phyloP scores from a whole-genome alignment of 2,113 vertebrate genomes.

The Clupea harengus region DNA sequence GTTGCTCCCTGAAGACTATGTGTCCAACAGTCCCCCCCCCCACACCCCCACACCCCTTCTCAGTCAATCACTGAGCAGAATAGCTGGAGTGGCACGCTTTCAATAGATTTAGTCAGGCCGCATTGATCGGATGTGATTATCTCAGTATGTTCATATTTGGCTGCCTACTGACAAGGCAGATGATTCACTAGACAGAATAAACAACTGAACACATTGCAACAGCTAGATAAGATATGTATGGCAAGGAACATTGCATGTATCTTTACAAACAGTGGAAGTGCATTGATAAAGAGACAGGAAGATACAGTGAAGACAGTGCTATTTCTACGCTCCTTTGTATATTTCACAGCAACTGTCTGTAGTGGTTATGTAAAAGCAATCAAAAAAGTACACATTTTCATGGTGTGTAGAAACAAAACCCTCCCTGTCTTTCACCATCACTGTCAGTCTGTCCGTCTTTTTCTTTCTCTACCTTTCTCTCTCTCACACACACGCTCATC shows the following conservation, averaged over 20 bases:
- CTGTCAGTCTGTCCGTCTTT: background rate
- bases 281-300: too few relatives aligned
- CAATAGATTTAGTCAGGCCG: slow-evolving; percentile 5
- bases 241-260: background rate
- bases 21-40: background rate
- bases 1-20: background rate
- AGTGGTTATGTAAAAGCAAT: background rate
- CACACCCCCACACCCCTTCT: background rate
- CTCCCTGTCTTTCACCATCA: background rate
- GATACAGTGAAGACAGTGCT: too few relatives aligned
- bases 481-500: background rate
- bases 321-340: too few relatives aligned
- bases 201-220: background rate
- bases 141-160: background rate
- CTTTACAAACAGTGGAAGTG: background rate
- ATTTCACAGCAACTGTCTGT: background rate
- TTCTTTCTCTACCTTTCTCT: background rate
- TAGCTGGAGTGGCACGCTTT: background rate
- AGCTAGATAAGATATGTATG: background rate
- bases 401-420: background rate
- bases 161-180: background rate
- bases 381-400: background rate
- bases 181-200: background rate
- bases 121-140: background rate
- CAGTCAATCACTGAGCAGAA: background rate